Evolutionary conservation across 2,888 invertebrate species (phyloP), one percentile per base, ranked within the genome.

Genomic region (Antheraea assamensis): DNA sequence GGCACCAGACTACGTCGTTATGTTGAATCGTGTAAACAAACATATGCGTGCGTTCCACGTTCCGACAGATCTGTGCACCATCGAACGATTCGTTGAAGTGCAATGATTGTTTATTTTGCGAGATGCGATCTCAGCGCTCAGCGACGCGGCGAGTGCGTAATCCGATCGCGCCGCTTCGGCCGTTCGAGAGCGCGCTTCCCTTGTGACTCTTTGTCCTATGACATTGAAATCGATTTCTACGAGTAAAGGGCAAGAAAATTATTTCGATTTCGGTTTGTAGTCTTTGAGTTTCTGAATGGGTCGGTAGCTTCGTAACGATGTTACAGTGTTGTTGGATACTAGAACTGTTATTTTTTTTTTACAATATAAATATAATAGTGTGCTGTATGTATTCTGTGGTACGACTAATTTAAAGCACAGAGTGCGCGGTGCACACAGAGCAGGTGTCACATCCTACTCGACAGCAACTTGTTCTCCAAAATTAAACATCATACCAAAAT

Each of bases 181-280:
- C 64, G 42, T n/a, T 31, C n/a, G 61, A 49, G 17, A 61, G 15
- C 52, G 72, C 71, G 75, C 71, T 72, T 71, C 75, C n/a, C 66
- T 70, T n/a, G n/a, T 58, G 70, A 35, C 70, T 61, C 49, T 58
- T 27, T 24, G 21, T 19, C 31, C 24, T 71, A 73, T 15, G 61
- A 64, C 30, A 30, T 64, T 64, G 27, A 30, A 64, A 64, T 64
- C 61, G 61, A 64, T 64, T 3, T 27, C 30, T 5, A 30, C 17
- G 13, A 30, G 30, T 30, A 27, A 64, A 64, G 61, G 61, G 30
- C 15, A 24, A 3, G 24, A 15, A 61, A 27, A 64, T 64, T 64
- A 30, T 30, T 4, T 30, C 7, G 61, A 61, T 61, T 24, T 61
- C 13, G 13, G n/a, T n/a, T n/a, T n/a, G n/a, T n/a, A 13, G 42